Evolutionary conservation across 2,113 vertebrate genomes (phyloP).

Genomic region (Sclerurus mexicanus): DNA sequence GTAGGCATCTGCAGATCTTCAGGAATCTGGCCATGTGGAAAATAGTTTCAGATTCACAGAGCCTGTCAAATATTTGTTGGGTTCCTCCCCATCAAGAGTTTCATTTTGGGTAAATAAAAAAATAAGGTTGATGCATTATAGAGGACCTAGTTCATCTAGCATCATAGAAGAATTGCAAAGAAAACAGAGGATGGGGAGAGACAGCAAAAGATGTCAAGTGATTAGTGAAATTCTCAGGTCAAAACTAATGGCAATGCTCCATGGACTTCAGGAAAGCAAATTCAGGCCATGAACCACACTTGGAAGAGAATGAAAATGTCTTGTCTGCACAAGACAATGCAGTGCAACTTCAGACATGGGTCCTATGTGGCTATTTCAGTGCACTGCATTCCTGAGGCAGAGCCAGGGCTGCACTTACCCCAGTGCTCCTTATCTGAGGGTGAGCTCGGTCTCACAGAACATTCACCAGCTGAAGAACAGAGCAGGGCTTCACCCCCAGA

Average conservation of each 20-base stretch:
- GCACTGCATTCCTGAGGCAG: not conserved
- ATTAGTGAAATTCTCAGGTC: not conserved
- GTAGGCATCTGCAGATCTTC: not conserved
- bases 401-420: not conserved
- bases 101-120: not conserved
- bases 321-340: not conserved
- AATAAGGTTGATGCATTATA: not conserved
- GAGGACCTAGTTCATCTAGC: not conserved
- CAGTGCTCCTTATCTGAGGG: rapidly evolving
- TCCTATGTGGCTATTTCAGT: not conserved
- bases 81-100: rapidly evolving
- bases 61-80: not conserved
- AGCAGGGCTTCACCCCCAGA: not conserved
- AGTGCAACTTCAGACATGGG: not conserved
- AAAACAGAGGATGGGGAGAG: not conserved
- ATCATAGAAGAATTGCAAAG: not conserved
- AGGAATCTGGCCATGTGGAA: not conserved
- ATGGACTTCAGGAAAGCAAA: not conserved
- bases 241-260: not conserved
- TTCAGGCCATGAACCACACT: not conserved
- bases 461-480: not conserved
- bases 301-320: not conserved
- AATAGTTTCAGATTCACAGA: not conserved
- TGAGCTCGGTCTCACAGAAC: not conserved
- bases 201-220: not conserved